Evolutionary conservation across 2,888 invertebrate genomes (phyloP).

Genomic region (Synergus japonicus): DNA sequence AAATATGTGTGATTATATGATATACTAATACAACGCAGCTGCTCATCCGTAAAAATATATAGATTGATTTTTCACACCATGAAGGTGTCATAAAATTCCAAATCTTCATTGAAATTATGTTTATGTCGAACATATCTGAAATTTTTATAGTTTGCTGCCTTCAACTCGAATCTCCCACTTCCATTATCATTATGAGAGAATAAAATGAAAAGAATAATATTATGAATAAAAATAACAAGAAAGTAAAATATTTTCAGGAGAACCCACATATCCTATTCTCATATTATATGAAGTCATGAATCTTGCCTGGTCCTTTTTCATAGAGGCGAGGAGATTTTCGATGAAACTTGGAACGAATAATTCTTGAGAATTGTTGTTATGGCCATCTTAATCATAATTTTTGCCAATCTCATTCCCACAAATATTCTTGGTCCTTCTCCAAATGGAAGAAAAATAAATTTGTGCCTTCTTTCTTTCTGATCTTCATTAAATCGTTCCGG

Average conservation of each 20-base stretch:
- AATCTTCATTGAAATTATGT: neutral
- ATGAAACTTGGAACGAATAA: slow-evolving; percentile 59
- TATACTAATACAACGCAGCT: slow-evolving; percentile 6
- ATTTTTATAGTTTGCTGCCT: neutral
- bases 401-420: slow-evolving; percentile 65
- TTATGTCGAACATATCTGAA: neutral
- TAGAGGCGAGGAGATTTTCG: slow-evolving; percentile 61
- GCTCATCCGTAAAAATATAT: neutral
- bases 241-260: neutral
- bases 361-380: slow-evolving; percentile 55
- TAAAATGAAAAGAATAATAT: too few relatives aligned
- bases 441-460: slow-evolving; percentile 62
- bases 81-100: neutral
- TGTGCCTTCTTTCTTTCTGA: slow-evolving; percentile 52
- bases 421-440: slow-evolving; percentile 68
- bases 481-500: slow-evolving; percentile 63
- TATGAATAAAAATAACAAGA: neutral
- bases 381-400: slow-evolving; percentile 60
- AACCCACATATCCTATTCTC: neutral
- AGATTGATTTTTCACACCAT: neutral
- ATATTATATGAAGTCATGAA: slow-evolving; percentile 19
- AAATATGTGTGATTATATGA: neutral
- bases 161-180: neutral
- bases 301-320: slow-evolving; percentile 7
- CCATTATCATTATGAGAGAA: neutral